phyloP scores from a whole-genome alignment of 2,113 vertebrate genomes.

The Paraplagusia blochii region DNA sequence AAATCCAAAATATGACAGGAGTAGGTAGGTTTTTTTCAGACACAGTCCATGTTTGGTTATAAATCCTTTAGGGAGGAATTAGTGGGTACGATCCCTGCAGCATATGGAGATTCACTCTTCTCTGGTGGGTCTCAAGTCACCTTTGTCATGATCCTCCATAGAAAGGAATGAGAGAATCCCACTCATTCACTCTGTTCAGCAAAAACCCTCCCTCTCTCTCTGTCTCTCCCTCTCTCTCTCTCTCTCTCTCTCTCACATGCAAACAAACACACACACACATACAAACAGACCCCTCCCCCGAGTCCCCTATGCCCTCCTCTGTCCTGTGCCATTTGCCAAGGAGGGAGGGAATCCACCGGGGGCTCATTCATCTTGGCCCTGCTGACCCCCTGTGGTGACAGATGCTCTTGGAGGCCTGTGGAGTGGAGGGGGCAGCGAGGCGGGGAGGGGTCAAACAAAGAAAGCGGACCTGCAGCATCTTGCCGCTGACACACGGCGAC shows the following conservation, averaged over 20 bases:
- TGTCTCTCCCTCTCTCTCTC: constrained; percentile 69
- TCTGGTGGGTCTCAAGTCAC: constrained; percentile 67
- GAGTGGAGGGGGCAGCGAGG: constrained; percentile 57
- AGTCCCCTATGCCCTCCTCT: constrained; percentile 82
- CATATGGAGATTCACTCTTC: constrained; percentile 40
- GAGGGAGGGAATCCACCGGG: constrained; percentile 85
- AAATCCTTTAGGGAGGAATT: constrained; percentile 36
- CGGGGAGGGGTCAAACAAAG: constrained; percentile 65
- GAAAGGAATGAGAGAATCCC: constrained; percentile 81
- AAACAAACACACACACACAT: constrained; percentile 53
- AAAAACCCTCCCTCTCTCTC: constrained; percentile 52
- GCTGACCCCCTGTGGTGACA: constrained; percentile 89
- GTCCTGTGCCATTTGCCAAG: constrained; percentile 93
- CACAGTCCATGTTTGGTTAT: constrained; percentile 45
- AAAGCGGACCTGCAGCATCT: constrained; percentile 82
- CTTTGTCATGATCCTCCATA: constrained; percentile 73
- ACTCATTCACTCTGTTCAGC: constrained; percentile 58
- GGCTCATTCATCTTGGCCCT: constrained; percentile 93
- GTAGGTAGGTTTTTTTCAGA: constrained; percentile 10
- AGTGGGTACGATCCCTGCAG: constrained; percentile 35
- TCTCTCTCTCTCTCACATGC: constrained; percentile 72
- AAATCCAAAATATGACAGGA: constrained; percentile 40
- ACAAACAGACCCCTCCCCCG: constrained; percentile 62
- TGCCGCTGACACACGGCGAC: constrained; percentile 39
- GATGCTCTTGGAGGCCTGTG: constrained; percentile 87